These are phyloP conservation scores for Rhagoletis pomonella DNA, from an alignment of 1,140 invertebrate genomes.

Conservation along the genomic window DNA sequence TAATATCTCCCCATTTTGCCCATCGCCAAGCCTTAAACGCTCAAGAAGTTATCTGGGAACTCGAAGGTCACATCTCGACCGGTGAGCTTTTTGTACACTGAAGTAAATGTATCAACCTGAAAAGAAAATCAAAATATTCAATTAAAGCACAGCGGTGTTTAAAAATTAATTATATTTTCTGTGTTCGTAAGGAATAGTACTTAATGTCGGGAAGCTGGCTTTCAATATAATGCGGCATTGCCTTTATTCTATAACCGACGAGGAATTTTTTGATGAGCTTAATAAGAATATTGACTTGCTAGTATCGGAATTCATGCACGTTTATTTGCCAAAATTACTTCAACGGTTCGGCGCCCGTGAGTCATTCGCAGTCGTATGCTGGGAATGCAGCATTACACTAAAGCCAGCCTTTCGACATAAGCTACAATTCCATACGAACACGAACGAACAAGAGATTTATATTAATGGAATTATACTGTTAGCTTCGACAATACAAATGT, in stretches of 20 bases:
- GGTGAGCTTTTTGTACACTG: conserved; percentile 99
- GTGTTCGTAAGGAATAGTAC: no score
- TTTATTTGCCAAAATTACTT: neutral
- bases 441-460: neutral
- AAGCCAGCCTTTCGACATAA: no score
- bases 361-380: no score
- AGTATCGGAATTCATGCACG: no score
- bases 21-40: conserved; percentile 75
- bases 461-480: neutral
- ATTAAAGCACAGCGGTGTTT: neutral
- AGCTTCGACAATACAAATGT: neutral
- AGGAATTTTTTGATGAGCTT: no score
- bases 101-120: conserved; percentile 97
- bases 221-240: neutral
- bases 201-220: no score
- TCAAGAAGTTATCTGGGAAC: conserved; percentile 98
- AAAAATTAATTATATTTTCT: neutral
- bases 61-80: conserved; percentile 99
- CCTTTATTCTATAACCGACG: no score
- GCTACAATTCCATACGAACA: neutral
- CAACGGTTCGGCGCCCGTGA: no score
- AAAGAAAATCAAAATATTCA: conserved; percentile 64
- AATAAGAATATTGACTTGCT: neutral
- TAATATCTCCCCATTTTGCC: neutral
- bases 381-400: no score